Evolutionary conservation across 2,113 vertebrate genomes (phyloP).

Genomic region (Hiodon alosoides): DNA sequence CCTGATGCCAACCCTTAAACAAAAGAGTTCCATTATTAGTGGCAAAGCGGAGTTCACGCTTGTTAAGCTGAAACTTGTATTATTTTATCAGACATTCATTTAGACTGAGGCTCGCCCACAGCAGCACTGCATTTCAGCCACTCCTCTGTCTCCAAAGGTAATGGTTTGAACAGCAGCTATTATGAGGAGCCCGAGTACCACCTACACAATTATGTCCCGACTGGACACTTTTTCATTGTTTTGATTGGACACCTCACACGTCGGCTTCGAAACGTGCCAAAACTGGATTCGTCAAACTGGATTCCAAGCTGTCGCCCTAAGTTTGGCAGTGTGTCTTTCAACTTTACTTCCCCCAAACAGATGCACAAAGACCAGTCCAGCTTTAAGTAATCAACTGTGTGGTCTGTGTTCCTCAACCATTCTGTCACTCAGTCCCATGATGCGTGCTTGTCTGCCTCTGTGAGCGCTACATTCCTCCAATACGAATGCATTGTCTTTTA

Average conservation of each 20-base stretch:
- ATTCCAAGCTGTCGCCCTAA: constrained; percentile 45
- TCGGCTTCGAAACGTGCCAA: constrained; percentile 72
- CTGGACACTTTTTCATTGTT: constrained; percentile 81
- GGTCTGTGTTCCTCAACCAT: neutral
- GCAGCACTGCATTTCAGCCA: constrained; percentile 70
- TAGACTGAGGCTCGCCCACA: constrained; percentile 71
- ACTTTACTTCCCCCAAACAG: constrained; percentile 24
- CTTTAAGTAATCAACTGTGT: neutral
- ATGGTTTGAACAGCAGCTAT: constrained; percentile 84
- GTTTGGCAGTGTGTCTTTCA: constrained; percentile 25
- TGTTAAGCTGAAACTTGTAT: constrained; percentile 98
- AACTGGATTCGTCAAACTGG: constrained; percentile 39
- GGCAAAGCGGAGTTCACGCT: constrained; percentile 88
- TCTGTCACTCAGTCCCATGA: neutral
- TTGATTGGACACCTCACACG: constrained; percentile 71
- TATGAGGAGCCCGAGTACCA: constrained; percentile 89
- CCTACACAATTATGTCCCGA: constrained; percentile 96
- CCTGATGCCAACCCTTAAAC: constrained; percentile 94
- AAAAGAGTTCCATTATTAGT: constrained; percentile 91
- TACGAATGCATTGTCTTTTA: no score
- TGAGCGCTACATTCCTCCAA: no score
- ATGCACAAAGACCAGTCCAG: neutral
- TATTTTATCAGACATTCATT: constrained; percentile 99
- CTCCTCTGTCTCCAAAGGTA: constrained; percentile 75
- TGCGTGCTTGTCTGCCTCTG: no score